These are phyloP conservation scores for Scaptomyza reducta DNA, from an alignment of 2,888 invertebrate species.

Conservation along the genomic window DNA sequence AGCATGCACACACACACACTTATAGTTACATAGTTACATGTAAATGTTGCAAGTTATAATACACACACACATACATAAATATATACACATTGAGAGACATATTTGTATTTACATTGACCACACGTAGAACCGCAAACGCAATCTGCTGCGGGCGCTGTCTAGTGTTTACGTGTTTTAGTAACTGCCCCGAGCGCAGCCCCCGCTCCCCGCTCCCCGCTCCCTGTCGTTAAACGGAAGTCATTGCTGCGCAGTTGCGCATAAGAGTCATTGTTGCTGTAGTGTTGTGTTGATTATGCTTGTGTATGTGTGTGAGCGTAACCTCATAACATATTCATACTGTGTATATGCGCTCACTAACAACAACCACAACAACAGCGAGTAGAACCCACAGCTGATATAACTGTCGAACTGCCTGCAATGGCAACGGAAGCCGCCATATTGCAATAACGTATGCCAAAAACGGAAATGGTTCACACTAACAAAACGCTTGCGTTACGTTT, in stretches of 20 bases:
- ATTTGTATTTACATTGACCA: conserved; percentile 60
- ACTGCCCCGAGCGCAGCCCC: background rate
- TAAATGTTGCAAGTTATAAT: conserved; percentile 43
- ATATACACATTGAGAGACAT: background rate
- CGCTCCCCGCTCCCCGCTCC: background rate
- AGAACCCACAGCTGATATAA: conserved; percentile 18
- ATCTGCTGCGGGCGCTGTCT: conserved; percentile 60
- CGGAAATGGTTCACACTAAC: conserved; percentile 60
- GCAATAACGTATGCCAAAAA: conserved; percentile 72
- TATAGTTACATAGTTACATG: conserved; percentile 25
- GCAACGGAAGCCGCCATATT: conserved; percentile 76
- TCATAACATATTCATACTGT: conserved; percentile 76
- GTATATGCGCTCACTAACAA: conserved; percentile 55
- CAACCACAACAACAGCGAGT: conserved; percentile 31
- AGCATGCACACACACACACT: conserved; percentile 53
- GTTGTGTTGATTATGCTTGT: conserved; percentile 47
- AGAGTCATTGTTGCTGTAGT: conserved; percentile 50
- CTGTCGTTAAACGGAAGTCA: conserved; percentile 65
- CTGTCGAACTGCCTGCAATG: conserved; percentile 62
- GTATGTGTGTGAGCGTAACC: conserved; percentile 27
- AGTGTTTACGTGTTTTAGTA: conserved; percentile 22
- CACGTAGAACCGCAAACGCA: conserved; percentile 64
- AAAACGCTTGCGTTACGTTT: conserved; percentile 59
- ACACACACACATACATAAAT: conserved; percentile 21
- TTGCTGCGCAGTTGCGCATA: conserved; percentile 67